phyloP scores from a whole-genome alignment of 2,113 vertebrate species.

The Vidua macroura region DNA sequence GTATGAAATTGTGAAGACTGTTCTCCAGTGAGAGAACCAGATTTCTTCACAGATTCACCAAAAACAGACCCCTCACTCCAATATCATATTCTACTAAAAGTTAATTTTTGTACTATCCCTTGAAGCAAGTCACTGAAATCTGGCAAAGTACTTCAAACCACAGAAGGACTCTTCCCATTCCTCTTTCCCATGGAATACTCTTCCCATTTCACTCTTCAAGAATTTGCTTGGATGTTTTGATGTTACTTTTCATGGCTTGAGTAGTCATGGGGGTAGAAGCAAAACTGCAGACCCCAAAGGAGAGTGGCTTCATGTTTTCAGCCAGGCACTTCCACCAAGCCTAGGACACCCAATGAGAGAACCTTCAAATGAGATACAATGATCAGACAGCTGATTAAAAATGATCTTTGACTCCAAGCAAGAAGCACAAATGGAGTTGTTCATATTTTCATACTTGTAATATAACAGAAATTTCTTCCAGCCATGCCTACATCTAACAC shows the following conservation, averaged over 20 bases:
- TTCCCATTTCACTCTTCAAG: not conserved
- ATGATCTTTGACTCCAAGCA: not conserved
- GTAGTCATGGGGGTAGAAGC: not conserved
- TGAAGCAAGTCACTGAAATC: not conserved
- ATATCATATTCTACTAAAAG: not conserved
- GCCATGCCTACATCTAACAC: not conserved
- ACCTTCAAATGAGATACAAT: not conserved
- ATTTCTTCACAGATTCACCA: not conserved
- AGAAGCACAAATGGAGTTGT: not conserved
- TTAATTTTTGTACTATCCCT: not conserved
- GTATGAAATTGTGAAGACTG: not conserved
- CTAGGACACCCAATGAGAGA: not conserved
- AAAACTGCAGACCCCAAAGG: not conserved
- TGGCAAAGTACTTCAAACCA: not conserved
- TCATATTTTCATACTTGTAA: not conserved
- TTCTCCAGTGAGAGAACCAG: not conserved
- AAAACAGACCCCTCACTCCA: not conserved
- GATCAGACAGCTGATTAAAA: not conserved
- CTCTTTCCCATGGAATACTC: not conserved
- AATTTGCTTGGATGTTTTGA: not conserved
- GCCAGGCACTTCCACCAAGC: not conserved
- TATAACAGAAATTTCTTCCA: not conserved
- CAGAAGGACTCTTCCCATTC: not conserved
- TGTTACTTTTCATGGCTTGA: not conserved
- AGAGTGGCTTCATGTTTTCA: not conserved